These are phyloP conservation scores for Cancer borealis DNA, from an alignment of 2,888 invertebrate species.

Conservation along the genomic window DNA sequence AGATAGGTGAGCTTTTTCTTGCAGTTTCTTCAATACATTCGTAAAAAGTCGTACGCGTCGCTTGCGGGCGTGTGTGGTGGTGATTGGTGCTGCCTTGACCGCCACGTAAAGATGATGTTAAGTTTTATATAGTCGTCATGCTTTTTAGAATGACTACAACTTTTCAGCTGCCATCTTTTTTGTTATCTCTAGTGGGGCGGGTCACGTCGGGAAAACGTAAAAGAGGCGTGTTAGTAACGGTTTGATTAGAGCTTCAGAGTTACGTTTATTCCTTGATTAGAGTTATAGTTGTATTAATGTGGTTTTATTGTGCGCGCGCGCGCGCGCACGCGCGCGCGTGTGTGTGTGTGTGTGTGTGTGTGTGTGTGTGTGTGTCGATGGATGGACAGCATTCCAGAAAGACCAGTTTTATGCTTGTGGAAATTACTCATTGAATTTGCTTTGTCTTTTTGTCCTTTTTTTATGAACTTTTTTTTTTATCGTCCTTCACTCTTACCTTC, in stretches of 20 bases:
- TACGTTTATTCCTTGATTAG: background rate
- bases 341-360: background rate
- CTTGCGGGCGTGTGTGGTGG: background rate
- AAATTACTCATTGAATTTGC: background rate
- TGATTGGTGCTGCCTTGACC: background rate
- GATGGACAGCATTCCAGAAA: background rate
- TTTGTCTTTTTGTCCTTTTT: background rate
- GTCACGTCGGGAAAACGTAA: background rate
- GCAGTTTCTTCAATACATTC: background rate
- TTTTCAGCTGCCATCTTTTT: background rate
- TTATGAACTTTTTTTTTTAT: background rate
- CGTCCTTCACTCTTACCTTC: background rate
- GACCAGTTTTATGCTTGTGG: background rate
- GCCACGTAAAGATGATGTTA: background rate
- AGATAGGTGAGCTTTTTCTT: conserved; percentile 54
- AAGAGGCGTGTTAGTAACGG: background rate
- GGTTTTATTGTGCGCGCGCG: background rate
- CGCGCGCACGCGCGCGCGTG: background rate
- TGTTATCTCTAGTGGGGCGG: background rate
- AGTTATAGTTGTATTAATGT: background rate
- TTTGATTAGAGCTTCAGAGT: background rate
- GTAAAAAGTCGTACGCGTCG: background rate
- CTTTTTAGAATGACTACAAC: background rate
- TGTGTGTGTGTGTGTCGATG: too few species aligned
- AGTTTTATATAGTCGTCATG: background rate